Evolutionary conservation across 2,113 vertebrate species (phyloP).

Genomic region (Centrocercus urophasianus): DNA sequence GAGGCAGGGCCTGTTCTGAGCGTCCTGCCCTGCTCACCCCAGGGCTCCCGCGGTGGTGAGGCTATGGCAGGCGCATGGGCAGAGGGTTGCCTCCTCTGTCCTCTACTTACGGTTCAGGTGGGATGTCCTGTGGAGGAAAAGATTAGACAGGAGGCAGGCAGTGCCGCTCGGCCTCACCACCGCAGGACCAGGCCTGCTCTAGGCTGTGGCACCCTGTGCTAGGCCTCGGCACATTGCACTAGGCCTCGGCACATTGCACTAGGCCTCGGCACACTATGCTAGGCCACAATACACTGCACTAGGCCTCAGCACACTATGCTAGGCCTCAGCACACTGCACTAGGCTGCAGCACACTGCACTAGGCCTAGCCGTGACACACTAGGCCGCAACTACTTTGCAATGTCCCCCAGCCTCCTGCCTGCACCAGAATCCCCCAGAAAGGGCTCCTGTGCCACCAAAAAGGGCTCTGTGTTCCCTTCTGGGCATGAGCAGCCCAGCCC

Average conservation of each 20-base stretch:
- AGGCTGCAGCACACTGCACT: too few species aligned
- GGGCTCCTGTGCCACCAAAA: slow-evolving; percentile 35
- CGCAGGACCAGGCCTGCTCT: neutral
- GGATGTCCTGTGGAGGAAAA: slow-evolving; percentile 62
- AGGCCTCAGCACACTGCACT: too few species aligned
- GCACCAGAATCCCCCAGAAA: slow-evolving; percentile 60
- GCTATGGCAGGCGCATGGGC: neutral
- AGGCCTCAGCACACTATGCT: too few species aligned
- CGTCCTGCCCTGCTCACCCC: neutral
- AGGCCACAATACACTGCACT: too few species aligned
- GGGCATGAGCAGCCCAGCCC: slow-evolving; percentile 1
- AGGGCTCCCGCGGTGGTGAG: slow-evolving; percentile 55
- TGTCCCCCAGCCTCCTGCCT: slow-evolving; percentile 34
- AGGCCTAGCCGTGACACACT: too few species aligned
- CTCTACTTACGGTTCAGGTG: slow-evolving; percentile 77
- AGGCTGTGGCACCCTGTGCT: neutral
- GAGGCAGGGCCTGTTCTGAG: neutral
- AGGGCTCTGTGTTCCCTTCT: slow-evolving; percentile 2
- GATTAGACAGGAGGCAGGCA: slow-evolving; percentile 72
- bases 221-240: too few species aligned
- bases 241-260: too few species aligned
- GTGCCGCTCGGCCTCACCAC: slow-evolving; percentile 67
- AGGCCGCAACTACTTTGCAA: neutral
- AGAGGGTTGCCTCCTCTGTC: slow-evolving; percentile 60
- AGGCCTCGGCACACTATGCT: too few species aligned